Base-by-base conservation (phyloP, 2,113 vertebrate genomes). In the Gadus chalcogrammus region DNA sequence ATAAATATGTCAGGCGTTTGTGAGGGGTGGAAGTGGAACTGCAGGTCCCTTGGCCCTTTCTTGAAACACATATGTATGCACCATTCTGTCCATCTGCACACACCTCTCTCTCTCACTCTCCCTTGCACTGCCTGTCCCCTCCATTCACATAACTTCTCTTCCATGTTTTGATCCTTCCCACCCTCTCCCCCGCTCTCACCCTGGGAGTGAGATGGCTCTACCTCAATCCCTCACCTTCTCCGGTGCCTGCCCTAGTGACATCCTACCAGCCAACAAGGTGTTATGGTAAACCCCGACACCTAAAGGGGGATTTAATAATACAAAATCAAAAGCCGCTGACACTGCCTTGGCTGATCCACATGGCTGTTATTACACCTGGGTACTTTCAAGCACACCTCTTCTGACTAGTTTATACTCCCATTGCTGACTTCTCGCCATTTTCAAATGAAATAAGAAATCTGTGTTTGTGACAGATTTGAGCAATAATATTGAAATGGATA, bases 231-330 rank as follows among this genome's bases (percentile, higher is more conserved):
- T n/a, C n/a, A 16, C 55, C 15, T n/a, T n/a, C n/a, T n/a, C 55
- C n/a, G 9, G 9, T 17, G 2, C 55, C n/a, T 58, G 15, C 15
- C 55, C 11, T 24, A 16, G 61, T 62, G 61, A 62, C 61, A 62
- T 62, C 27, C 15, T 12, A 24, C 5, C 22, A 27, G 61, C 24
- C 61, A 61, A 62, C 61, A 62, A 18, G 5, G 20, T 22, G 59
- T 61, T 61, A 61, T 61, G 65, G 17, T 17, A 68, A 8, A 58
- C 16, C 15, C 66, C 9, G 28, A 68, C 52, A 59, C 24, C 66
- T 68, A n/a, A 3, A 18, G 22, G 7, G 6, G 28, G 17, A 68
- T 5, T 15, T 20, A 24, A 58, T n/a, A 58, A 58, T 13, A 7
- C 12, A 48, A 48, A 48, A 48, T 48, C 8, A 48, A 22, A 18